These are phyloP conservation scores for Allobates femoralis DNA, from an alignment of 2,797 vertebrate genomes.

Conservation along the genomic window DNA sequence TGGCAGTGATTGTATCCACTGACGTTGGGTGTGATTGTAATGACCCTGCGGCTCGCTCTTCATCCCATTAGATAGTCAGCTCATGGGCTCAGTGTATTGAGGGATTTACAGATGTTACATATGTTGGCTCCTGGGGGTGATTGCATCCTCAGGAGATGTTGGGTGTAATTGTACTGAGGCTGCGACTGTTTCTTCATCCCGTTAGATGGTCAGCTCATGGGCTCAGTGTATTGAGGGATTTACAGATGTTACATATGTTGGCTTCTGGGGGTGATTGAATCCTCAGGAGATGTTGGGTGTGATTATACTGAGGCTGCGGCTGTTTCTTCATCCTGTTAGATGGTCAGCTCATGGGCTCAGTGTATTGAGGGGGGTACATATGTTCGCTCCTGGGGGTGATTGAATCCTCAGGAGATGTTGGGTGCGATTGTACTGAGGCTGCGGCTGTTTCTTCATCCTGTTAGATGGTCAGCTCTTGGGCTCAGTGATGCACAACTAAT, in stretches of 20 bases:
- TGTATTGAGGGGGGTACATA: too few relatives aligned
- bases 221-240: too few relatives aligned
- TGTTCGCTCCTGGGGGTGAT: neutral
- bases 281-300: neutral
- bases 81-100: too few relatives aligned
- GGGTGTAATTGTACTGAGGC: neutral
- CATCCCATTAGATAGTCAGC: neutral
- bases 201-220: constrained; percentile 29
- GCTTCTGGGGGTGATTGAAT: neutral
- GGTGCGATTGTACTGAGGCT: neutral
- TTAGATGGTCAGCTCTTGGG: constrained; percentile 36
- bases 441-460: neutral
- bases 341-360: constrained; percentile 21
- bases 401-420: constrained; percentile 9
- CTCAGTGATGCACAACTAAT: constrained; percentile 25
- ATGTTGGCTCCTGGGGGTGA: neutral
- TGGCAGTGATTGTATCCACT: constrained; percentile 1
- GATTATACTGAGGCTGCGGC: neutral
- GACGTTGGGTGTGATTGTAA: neutral
- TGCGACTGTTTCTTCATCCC: neutral
- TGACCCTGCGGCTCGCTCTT: neutral
- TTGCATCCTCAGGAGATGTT: constrained; percentile 22
- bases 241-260: too few relatives aligned
- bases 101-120: too few relatives aligned
- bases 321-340: neutral